Percentiles rank a stretch among this genome's conserved stretches.
Evolutionary conservation across 2,113 vertebrate genomes (phyloP).

Genomic region (Psittacus erithacus): DNA sequence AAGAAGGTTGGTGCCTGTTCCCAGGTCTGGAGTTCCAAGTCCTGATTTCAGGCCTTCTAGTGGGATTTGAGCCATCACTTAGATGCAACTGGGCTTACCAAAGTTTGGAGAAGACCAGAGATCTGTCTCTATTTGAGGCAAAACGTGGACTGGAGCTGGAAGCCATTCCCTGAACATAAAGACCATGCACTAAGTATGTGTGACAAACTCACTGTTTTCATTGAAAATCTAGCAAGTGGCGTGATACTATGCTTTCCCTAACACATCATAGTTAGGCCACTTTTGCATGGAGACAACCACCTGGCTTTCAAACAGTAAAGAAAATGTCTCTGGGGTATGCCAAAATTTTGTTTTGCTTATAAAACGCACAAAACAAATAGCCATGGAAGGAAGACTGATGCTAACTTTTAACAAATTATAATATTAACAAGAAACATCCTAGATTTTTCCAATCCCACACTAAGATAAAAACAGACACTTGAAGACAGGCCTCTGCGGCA

Average conservation of each 20-base stretch:
- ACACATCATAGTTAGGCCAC: background rate
- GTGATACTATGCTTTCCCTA: background rate
- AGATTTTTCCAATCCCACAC: background rate
- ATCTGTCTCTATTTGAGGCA: background rate
- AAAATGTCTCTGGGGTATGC: background rate
- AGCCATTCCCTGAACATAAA: background rate
- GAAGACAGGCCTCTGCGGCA: background rate
- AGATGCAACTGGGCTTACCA: background rate
- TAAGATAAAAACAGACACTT: constrained; percentile 10
- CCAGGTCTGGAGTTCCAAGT: background rate
- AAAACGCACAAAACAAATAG: background rate
- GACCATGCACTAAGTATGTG: background rate
- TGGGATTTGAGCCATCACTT: background rate
- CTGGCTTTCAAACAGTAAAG: background rate
- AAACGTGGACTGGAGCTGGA: background rate
- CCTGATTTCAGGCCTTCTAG: background rate
- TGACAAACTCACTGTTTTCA: background rate
- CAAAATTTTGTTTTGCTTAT: background rate
- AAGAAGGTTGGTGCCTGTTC: background rate
- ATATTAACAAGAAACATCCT: background rate
- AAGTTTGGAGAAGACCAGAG: background rate
- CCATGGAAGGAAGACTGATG: background rate
- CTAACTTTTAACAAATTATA: background rate
- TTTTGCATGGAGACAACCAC: rapidly evolving
- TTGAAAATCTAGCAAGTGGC: background rate